Percentiles rank a stretch among this genome's conserved stretches.
Conservation (phyloP, 1,140 invertebrate species). For the Andricus grossulariae region DNA sequence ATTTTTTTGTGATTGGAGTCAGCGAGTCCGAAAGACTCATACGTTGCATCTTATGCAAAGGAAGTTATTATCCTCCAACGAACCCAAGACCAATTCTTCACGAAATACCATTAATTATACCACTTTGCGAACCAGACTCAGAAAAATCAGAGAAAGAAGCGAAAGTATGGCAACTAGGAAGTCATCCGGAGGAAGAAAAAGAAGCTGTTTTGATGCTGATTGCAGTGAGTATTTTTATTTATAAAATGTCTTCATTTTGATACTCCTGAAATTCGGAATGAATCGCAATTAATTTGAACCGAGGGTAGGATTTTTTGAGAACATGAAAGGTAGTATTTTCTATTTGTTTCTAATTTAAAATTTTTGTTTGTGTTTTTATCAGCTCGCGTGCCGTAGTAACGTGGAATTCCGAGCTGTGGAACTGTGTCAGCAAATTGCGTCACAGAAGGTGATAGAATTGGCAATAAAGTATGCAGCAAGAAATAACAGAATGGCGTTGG, state of each 20-base stretch:
- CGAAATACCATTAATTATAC: slow-evolving; percentile 83
- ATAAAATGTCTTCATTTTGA: slow-evolving; percentile 18
- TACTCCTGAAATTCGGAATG: not conserved
- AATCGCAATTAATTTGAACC: too few relatives aligned
- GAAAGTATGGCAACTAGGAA: slow-evolving; percentile 80
- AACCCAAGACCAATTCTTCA: slow-evolving; percentile 88
- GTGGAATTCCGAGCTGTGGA: slow-evolving; percentile 91
- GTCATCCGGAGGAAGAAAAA: slow-evolving; percentile 79
- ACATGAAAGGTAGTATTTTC: too few relatives aligned
- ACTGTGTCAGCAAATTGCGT: slow-evolving; percentile 88
- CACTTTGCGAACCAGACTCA: slow-evolving; percentile 87
- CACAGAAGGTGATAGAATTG: slow-evolving; percentile 85
- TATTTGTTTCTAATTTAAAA: too few relatives aligned
- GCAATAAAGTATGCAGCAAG: slow-evolving; percentile 92
- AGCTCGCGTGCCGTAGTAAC: slow-evolving; percentile 89
- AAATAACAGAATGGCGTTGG: slow-evolving; percentile 84
- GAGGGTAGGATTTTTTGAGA: too few relatives aligned
- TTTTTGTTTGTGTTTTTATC: slow-evolving; percentile 40
- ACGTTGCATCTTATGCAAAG: slow-evolving; percentile 91
- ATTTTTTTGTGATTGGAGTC: slow-evolving; percentile 88
- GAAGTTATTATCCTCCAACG: slow-evolving; percentile 89
- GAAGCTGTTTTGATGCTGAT: slow-evolving; percentile 93
- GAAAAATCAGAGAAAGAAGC: slow-evolving; percentile 92
- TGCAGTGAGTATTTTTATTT: slow-evolving; percentile 80
- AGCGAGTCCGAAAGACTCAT: slow-evolving; percentile 86